Evolutionary conservation across 2,797 vertebrate species (phyloP).

Genomic region (Streptopelia turtur): DNA sequence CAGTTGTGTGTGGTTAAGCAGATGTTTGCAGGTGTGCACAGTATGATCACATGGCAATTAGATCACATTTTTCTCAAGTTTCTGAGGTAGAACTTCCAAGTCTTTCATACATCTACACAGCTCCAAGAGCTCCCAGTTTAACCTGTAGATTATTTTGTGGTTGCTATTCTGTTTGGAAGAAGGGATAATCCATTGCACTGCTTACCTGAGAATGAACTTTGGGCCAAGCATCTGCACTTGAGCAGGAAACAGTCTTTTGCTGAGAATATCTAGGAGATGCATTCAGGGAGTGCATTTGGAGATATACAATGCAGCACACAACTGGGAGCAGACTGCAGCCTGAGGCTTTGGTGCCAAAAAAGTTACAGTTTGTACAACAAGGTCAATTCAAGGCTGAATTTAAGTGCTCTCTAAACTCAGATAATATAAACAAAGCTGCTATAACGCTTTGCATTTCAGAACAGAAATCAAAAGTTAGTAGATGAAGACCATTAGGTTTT

Average conservation of each 20-base stretch:
- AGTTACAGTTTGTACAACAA: background rate
- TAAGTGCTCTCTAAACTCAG: conserved; percentile 9
- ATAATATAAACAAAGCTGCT: conserved; percentile 34
- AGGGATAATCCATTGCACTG: background rate
- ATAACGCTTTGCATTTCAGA: background rate
- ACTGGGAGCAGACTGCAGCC: background rate
- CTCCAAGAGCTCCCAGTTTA: conserved; percentile 11
- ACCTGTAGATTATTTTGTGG: background rate
- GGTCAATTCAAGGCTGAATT: conserved; percentile 34
- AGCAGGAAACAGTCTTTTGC: conserved; percentile 5
- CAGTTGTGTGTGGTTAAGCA: background rate
- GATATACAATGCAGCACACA: background rate
- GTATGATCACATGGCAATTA: background rate
- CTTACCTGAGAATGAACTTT: background rate
- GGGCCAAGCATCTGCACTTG: background rate
- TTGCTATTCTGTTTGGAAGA: background rate
- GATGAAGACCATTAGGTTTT: background rate
- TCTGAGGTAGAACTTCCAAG: background rate
- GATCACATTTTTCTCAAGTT: conserved; percentile 46
- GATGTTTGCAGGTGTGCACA: conserved; percentile 16
- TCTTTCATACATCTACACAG: background rate
- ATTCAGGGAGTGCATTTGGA: background rate
- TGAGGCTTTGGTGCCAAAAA: background rate
- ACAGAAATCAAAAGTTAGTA: background rate
- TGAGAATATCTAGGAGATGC: background rate